Base-by-base conservation (phyloP, 2,888 invertebrate genomes). In the Drosophila aldrichi region DNA sequence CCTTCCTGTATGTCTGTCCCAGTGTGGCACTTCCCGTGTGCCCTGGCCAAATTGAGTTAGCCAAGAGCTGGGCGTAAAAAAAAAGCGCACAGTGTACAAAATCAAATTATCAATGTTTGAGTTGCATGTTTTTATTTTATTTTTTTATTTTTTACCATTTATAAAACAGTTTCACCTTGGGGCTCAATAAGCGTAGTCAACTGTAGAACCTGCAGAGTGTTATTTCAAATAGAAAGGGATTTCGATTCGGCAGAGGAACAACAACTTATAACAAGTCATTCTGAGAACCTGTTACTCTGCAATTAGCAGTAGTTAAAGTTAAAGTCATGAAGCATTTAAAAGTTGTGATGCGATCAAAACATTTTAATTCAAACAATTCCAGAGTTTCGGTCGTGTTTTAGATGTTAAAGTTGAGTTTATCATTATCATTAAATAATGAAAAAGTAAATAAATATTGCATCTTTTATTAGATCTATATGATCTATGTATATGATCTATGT, bases 21-120 rank as follows among this genome's bases (percentile, higher is more conserved):
- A 61, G 22, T 25, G 69, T 25, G 69, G 72, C 29, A 59, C 36
- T 61, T 75, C 68, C 68, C 60, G 58, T 55, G 55, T 40, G 52
- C 59, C 55, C 49, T 16, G 29, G 41, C 22, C 38, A 74, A 82
- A 82, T 77, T 79, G 74, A 81, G 65, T 74, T 77, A 63, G 49
- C 34, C 52, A 56, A 75, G 64, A 44, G 60, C 63, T 52, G 34
- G 16, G 48, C 38, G 51, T 52, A 44, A 44, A 16, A 25, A 44
- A 48, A n/a, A 48, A 48, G n/a, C n/a, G 79, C 3, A 14, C 12
- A 70, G 55, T 61, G 67, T 41, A 59, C 57, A 67, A 82, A 79
- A 79, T 79, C 57, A 29, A 81, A 79, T 82, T 79, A 81, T 65
- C 43, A 56, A 72, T 51, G 20, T 40, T 36, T 64, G 54, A 20